Conservation (phyloP, 2,797 vertebrate species). For the Orientallactaga sibirica region DNA sequence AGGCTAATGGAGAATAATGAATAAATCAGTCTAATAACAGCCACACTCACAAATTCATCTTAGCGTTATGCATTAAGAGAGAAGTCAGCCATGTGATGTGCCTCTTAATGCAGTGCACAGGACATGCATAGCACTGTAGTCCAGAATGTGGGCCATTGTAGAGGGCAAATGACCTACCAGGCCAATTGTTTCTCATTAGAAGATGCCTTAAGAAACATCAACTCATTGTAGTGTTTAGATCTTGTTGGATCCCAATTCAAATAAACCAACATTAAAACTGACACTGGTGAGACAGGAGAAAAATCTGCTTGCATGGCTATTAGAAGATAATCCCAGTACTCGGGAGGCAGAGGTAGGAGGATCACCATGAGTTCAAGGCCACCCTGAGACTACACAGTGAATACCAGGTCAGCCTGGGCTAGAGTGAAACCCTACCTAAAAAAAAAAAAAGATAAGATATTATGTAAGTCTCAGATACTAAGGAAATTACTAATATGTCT, state of each 20-base stretch:
- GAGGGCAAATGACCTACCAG: neutral
- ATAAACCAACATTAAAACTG: no score
- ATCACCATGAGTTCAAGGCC: no score
- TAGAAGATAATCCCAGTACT: no score
- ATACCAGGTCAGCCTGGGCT: no score
- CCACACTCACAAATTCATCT: neutral
- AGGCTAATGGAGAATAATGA: neutral
- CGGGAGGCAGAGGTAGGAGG: no score
- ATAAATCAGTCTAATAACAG: neutral
- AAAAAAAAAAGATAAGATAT: no score
- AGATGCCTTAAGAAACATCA: no score
- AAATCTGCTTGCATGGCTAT: no score
- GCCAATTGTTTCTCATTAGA: neutral
- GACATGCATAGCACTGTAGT: neutral
- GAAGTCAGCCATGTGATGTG: neutral
- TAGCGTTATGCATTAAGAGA: neutral
- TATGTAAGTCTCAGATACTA: no score
- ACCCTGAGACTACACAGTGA: no score
- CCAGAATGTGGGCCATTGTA: neutral
- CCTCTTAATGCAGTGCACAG: neutral
- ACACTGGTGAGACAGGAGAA: neutral
- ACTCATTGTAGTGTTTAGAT: neutral
- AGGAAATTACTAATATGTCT: no score
- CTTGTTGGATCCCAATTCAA: conserved; percentile 2
- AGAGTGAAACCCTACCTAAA: no score